Evolutionary conservation across 2,888 invertebrate species (phyloP).

Genomic region (Muschampia plurimacula): DNA sequence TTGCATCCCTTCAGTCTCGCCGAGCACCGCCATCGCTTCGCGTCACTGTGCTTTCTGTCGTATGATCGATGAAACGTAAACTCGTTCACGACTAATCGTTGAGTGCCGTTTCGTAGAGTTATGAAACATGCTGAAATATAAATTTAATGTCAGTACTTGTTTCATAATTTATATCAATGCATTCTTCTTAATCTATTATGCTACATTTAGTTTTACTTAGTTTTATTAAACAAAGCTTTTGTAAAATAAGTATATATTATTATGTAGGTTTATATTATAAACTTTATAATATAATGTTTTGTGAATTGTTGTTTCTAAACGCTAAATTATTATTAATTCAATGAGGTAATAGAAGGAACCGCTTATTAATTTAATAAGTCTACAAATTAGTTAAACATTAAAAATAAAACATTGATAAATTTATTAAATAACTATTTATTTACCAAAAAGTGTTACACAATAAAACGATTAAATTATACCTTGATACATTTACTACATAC

Average conservation of each 20-base stretch:
- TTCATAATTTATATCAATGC: neutral
- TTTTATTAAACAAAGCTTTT: too few relatives aligned
- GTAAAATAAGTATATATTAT: too few relatives aligned
- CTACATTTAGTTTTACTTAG: too few relatives aligned
- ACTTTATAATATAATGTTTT: too few relatives aligned
- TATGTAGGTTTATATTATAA: too few relatives aligned
- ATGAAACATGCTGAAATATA: constrained; percentile 42
- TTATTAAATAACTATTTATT: constrained; percentile 27
- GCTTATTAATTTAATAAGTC: neutral
- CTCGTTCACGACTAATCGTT: constrained; percentile 38
- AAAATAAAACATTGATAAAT: neutral
- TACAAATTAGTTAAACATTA: neutral
- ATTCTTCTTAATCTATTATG: too few relatives aligned
- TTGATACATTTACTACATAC: constrained; percentile 5
- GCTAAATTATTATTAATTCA: too few relatives aligned
- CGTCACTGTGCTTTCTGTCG: constrained; percentile 34
- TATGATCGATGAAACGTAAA: constrained; percentile 44
- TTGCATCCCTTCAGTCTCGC: constrained; percentile 40
- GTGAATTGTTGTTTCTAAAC: too few relatives aligned
- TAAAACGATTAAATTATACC: constrained; percentile 17
- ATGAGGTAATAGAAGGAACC: neutral
- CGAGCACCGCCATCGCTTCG: constrained; percentile 31
- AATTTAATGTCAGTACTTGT: neutral
- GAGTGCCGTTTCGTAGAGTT: constrained; percentile 36
- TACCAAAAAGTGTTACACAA: constrained; percentile 28